Percentiles rank a stretch among this genome's conserved stretches.
These are phyloP conservation scores for Heliothis subflexa DNA, from an alignment of 1,140 invertebrate species.

Conservation along the genomic window DNA sequence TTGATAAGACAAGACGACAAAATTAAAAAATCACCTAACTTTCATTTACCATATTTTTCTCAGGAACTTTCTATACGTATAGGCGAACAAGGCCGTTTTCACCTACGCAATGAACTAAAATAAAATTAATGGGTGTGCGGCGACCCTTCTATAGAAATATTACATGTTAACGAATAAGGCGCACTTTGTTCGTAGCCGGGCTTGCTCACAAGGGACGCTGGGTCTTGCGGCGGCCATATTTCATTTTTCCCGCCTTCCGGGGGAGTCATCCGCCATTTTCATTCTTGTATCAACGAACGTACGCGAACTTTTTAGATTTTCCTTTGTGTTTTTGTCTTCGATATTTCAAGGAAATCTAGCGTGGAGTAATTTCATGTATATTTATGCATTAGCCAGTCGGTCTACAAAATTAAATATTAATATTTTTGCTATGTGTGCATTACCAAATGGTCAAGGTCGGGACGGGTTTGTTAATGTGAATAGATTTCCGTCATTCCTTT, in stretches of 20 bases:
- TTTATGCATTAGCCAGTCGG: background rate
- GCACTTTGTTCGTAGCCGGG: slow-evolving; percentile 7
- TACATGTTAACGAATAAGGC: slow-evolving; percentile 28
- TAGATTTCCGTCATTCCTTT: background rate
- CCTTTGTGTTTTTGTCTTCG: slow-evolving; percentile 33
- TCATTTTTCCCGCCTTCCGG: slow-evolving; percentile 66
- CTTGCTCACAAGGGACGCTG: slow-evolving; percentile 48
- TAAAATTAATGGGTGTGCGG: slow-evolving; percentile 39
- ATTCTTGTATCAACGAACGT: slow-evolving; percentile 57
- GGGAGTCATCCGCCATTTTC: slow-evolving; percentile 64
- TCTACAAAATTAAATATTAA: slow-evolving; percentile 30
- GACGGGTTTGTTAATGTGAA: background rate
- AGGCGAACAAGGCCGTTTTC: slow-evolving; percentile 20
- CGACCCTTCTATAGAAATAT: slow-evolving; percentile 34
- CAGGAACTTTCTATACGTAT: background rate
- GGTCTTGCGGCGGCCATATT: slow-evolving; percentile 65
- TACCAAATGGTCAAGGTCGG: background rate
- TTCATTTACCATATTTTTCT: background rate
- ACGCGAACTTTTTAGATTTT: slow-evolving; percentile 50
- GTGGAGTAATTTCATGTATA: slow-evolving; percentile 19
- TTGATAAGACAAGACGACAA: slow-evolving; percentile 23
- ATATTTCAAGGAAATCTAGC: slow-evolving; percentile 29
- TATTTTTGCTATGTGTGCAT: background rate
- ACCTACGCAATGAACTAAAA: slow-evolving; percentile 39
- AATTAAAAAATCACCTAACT: background rate